Conservation (phyloP, 2,113 vertebrate species). For the Micromys minutus region DNA sequence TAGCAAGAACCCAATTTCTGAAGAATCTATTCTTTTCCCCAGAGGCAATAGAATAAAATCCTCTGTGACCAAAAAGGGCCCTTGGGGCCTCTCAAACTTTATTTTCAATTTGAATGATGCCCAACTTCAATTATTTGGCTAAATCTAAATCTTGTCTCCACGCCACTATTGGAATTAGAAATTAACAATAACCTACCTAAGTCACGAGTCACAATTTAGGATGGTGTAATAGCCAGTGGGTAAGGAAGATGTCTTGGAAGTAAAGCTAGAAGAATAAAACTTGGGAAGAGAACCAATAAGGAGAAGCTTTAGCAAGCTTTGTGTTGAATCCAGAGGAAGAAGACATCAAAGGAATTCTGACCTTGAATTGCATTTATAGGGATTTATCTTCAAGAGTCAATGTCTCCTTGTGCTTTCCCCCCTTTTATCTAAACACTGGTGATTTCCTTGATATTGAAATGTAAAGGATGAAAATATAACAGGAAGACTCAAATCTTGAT, state of each 20-base stretch:
- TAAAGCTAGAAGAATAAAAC: neutral
- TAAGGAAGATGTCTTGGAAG: neutral
- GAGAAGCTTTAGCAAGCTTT: neutral
- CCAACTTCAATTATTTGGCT: constrained; percentile 28
- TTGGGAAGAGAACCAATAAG: neutral
- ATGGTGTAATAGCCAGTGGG: neutral
- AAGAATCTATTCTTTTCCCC: constrained; percentile 59
- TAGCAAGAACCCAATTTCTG: constrained; percentile 40
- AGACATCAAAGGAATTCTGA: constrained; percentile 25
- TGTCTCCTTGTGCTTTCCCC: neutral
- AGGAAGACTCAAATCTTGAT: neutral
- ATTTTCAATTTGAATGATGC: constrained; percentile 44
- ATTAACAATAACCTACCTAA: constrained; percentile 30
- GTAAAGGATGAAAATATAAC: neutral
- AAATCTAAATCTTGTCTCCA: constrained; percentile 38
- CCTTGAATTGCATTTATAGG: neutral
- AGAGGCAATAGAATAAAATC: neutral
- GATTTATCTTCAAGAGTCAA: constrained; percentile 29
- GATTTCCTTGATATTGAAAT: neutral
- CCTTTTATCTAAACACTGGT: neutral
- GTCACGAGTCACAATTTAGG: neutral
- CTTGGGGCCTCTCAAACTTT: constrained; percentile 42
- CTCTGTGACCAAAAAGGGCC: neutral
- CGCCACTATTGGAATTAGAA: constrained; percentile 42
- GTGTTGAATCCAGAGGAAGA: constrained; percentile 34